Conservation (phyloP, 2,113 vertebrate genomes). For the Rhipidura dahli region DNA sequence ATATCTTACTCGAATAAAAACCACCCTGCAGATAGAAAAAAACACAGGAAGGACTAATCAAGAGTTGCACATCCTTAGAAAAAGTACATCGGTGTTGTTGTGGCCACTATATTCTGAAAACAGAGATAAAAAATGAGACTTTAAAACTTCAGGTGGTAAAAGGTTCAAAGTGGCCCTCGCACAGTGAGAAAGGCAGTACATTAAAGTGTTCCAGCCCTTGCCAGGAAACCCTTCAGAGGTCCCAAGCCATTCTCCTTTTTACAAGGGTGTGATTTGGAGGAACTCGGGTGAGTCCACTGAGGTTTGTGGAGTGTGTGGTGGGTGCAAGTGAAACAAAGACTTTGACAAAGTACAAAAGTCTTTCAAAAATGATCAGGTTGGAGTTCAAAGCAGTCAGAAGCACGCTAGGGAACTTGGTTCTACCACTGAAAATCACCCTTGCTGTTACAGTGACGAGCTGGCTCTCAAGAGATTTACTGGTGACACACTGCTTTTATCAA, state of each 20-base stretch:
- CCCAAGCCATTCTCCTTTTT: neutral
- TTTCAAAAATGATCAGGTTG: neutral
- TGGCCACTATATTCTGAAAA: neutral
- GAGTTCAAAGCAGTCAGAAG: neutral
- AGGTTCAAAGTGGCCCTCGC: neutral
- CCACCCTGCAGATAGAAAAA: neutral
- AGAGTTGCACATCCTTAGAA: neutral
- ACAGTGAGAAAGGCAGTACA: rapidly evolving
- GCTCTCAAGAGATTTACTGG: neutral
- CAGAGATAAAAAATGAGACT: neutral
- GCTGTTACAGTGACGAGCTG: neutral
- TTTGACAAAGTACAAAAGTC: neutral
- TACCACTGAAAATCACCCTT: neutral
- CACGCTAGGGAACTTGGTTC: neutral
- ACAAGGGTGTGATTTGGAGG: neutral
- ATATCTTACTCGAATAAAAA: neutral
- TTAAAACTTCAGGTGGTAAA: neutral
- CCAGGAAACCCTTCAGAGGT: neutral
- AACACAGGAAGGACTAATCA: neutral
- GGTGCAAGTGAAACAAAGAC: neutral
- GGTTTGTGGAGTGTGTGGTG: neutral
- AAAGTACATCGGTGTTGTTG: neutral
- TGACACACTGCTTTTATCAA: neutral
- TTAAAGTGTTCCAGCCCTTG: neutral
- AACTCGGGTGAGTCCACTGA: neutral